phyloP scores from a whole-genome alignment of 1,140 invertebrate species.

The Cydia fagiglandana region DNA sequence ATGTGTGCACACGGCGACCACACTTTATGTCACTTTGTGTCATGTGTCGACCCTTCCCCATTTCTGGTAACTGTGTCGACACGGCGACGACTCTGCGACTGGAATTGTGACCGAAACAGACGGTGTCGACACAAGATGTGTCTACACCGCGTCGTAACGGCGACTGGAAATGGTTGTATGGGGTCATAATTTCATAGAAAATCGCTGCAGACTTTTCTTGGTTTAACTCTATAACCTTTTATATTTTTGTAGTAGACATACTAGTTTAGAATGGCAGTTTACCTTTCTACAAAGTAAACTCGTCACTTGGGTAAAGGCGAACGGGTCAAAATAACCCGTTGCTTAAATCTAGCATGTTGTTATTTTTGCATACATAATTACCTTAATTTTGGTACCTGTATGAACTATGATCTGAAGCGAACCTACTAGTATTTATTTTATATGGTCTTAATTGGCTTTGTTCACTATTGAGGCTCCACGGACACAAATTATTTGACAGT shows the following conservation, averaged over 20 bases:
- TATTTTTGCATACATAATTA: neutral
- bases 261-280: neutral
- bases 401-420: neutral
- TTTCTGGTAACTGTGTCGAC: too few relatives aligned
- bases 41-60: too few relatives aligned
- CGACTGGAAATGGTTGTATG: too few relatives aligned
- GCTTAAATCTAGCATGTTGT: neutral
- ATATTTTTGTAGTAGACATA: neutral
- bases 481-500: neutral
- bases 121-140: too few relatives aligned
- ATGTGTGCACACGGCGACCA: too few relatives aligned
- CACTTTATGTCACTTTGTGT: too few relatives aligned
- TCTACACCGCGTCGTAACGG: too few relatives aligned
- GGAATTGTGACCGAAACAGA: too few relatives aligned
- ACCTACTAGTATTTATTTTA: neutral
- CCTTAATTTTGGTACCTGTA: neutral
- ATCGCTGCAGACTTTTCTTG: too few relatives aligned
- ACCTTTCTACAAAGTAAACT: neutral
- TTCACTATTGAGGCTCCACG: neutral
- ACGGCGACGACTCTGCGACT: too few relatives aligned
- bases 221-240: too few relatives aligned
- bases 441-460: neutral
- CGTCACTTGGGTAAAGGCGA: neutral
- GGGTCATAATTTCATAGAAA: too few relatives aligned
- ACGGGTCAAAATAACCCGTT: constrained; percentile 9